These are phyloP conservation scores for Halcyon chelicuti DNA, from an alignment of 2,797 vertebrate species.

Conservation along the genomic window DNA sequence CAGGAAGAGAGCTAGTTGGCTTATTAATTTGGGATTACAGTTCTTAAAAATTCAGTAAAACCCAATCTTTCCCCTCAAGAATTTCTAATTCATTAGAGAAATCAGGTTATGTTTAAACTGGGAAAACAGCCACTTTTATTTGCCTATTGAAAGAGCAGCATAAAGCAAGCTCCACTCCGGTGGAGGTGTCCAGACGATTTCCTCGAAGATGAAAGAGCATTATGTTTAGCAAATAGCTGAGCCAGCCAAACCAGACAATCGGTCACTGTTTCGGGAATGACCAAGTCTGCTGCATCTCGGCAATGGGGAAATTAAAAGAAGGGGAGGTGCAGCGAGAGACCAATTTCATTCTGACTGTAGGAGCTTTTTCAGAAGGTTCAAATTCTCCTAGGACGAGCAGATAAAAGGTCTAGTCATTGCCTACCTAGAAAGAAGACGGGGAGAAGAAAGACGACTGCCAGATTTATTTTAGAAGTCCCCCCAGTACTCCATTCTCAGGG, in stretches of 20 bases:
- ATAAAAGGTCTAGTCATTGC: slow-evolving; percentile 13
- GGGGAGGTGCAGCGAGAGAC: not conserved
- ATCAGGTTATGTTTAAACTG: slow-evolving; percentile 45
- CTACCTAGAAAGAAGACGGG: not conserved
- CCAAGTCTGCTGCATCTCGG: slow-evolving; percentile 8
- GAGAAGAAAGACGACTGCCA: not conserved
- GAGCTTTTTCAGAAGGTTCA: slow-evolving; percentile 24
- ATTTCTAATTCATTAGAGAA: slow-evolving; percentile 30
- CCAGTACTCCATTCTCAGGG: not conserved
- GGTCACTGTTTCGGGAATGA: slow-evolving; percentile 36
- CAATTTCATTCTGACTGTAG: not conserved
- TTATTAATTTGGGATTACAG: not conserved
- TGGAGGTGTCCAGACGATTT: slow-evolving; percentile 67
- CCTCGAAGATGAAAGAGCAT: slow-evolving; percentile 69
- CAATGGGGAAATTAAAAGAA: not conserved
- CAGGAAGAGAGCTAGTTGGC: not conserved
- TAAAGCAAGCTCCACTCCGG: slow-evolving; percentile 40
- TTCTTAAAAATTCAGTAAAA: slow-evolving; percentile 13
- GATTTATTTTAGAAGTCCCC: not conserved
- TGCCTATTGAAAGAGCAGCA: slow-evolving; percentile 59
- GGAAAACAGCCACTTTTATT: slow-evolving; percentile 49
- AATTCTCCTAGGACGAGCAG: not conserved
- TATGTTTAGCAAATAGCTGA: slow-evolving; percentile 65
- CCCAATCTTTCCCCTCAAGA: not conserved
- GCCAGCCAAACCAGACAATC: slow-evolving; percentile 67